Conservation (phyloP, 2,797 vertebrate genomes). For the Fundulus diaphanus region DNA sequence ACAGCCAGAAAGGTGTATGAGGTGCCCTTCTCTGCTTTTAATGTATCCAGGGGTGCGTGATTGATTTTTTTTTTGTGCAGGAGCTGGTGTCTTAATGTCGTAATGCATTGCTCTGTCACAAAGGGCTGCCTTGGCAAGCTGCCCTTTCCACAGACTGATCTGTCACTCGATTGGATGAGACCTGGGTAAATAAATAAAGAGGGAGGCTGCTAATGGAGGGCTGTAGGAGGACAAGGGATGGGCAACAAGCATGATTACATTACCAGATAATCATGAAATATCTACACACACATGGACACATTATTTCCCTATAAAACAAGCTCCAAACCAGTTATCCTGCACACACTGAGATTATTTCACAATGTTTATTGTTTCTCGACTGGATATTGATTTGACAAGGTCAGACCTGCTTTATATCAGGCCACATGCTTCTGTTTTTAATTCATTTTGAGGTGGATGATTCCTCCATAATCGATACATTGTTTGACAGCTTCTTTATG, state of each 20-base stretch:
- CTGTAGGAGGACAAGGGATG: conserved; percentile 57
- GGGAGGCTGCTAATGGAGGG: conserved; percentile 46
- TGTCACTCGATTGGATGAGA: conserved; percentile 79
- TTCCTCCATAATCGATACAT: conserved; percentile 63
- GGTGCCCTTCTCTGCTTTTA: conserved; percentile 77
- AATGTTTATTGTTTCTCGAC: conserved; percentile 59
- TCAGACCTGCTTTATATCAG: conserved; percentile 44
- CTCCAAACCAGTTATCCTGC: conserved; percentile 30
- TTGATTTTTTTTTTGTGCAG: conserved; percentile 81
- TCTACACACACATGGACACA: conserved; percentile 3
- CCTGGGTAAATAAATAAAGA: conserved; percentile 82
- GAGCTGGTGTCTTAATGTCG: conserved; percentile 83
- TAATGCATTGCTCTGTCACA: conserved; percentile 85
- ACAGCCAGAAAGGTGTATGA: conserved; percentile 48
- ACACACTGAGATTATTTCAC: conserved; percentile 31
- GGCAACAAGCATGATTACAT: conserved; percentile 65
- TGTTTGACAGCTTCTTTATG: conserved; percentile 56
- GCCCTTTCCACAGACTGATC: conserved; percentile 82
- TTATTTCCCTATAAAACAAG: conserved; percentile 23
- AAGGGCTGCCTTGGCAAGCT: conserved; percentile 79
- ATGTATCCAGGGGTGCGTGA: conserved; percentile 75
- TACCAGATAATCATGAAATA: conserved; percentile 51
- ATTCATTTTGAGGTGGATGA: conserved; percentile 39
- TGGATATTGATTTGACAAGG: conserved; percentile 69
- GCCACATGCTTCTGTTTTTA: conserved; percentile 44